These are phyloP conservation scores for Drosophila acutilabella DNA, from an alignment of 2,888 invertebrate species.

Conservation along the genomic window DNA sequence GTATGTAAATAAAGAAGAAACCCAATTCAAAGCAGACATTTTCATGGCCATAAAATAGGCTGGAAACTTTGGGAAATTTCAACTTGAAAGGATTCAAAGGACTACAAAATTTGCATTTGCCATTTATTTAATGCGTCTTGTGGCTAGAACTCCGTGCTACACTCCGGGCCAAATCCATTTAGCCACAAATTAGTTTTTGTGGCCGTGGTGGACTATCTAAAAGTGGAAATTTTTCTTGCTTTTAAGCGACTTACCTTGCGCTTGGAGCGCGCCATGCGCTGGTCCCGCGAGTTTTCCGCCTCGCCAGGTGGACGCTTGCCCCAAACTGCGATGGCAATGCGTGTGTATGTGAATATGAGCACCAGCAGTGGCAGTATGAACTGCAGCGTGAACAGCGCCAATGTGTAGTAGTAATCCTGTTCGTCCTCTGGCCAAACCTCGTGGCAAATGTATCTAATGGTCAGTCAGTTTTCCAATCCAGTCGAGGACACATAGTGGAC, in stretches of 20 bases:
- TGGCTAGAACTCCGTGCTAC: neutral
- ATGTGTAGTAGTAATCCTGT: constrained; percentile 90
- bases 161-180: constrained; percentile 50
- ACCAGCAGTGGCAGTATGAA: constrained; percentile 93
- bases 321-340: constrained; percentile 95
- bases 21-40: constrained; percentile 9
- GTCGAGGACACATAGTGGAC: constrained; percentile 17
- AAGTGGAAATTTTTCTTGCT: constrained; percentile 8
- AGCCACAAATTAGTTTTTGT: constrained; percentile 73
- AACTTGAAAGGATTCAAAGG: constrained; percentile 29
- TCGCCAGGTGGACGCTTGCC: constrained; percentile 94
- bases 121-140: constrained; percentile 42
- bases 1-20: constrained; percentile 9
- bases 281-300: constrained; percentile 93
- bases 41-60: constrained; percentile 21
- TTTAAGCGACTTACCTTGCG: constrained; percentile 89
- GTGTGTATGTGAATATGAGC: constrained; percentile 93
- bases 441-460: constrained; percentile 88
- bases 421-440: constrained; percentile 89
- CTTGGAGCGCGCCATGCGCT: constrained; percentile 93
- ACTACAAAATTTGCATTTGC: constrained; percentile 43
- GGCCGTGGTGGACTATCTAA: constrained; percentile 66
- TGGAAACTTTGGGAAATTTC: neutral
- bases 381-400: constrained; percentile 92
- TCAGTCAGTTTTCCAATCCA: neutral